Conservation (phyloP, 64 coral and sea anemone genomes). For the Porites australiensis region DNA sequence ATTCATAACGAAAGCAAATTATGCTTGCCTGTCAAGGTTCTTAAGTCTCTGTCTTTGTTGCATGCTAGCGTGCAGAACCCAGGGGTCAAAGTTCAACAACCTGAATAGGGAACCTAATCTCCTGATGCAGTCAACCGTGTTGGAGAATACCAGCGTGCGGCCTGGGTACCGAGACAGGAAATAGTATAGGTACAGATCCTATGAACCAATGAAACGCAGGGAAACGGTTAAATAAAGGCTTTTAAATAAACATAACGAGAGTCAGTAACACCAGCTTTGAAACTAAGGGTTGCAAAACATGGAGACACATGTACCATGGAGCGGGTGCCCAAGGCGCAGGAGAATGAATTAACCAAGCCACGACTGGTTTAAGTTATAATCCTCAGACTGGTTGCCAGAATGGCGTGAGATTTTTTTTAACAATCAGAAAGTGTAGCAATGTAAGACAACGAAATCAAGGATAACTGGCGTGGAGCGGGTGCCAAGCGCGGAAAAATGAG, state of each 20-base stretch:
- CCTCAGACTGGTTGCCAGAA: no score
- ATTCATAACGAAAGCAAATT: neutral
- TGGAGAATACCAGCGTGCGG: slow-evolving; percentile 92
- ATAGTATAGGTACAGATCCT: slow-evolving; percentile 96
- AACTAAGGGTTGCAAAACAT: no score
- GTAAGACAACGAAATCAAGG: no score
- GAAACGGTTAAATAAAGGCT: neutral
- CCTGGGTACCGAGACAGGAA: slow-evolving; percentile 94
- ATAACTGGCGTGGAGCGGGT: no score
- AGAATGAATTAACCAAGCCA: no score
- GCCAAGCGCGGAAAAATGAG: no score
- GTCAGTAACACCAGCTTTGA: no score
- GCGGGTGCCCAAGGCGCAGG: no score
- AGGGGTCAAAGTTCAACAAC: slow-evolving; percentile 80
- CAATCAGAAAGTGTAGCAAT: no score
- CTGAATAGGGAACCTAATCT: slow-evolving; percentile 84
- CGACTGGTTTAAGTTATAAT: no score
- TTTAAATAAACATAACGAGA: neutral
- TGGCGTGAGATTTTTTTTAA: no score
- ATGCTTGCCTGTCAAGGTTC: slow-evolving; percentile 86
- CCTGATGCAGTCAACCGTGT: slow-evolving; percentile 88
- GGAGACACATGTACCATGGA: no score
- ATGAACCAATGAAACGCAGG: neutral
- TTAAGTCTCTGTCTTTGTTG: slow-evolving; percentile 97
- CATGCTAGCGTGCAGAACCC: slow-evolving; percentile 91